These are phyloP conservation scores for Spea bombifrons DNA, from an alignment of 2,113 vertebrate species.

Conservation along the genomic window DNA sequence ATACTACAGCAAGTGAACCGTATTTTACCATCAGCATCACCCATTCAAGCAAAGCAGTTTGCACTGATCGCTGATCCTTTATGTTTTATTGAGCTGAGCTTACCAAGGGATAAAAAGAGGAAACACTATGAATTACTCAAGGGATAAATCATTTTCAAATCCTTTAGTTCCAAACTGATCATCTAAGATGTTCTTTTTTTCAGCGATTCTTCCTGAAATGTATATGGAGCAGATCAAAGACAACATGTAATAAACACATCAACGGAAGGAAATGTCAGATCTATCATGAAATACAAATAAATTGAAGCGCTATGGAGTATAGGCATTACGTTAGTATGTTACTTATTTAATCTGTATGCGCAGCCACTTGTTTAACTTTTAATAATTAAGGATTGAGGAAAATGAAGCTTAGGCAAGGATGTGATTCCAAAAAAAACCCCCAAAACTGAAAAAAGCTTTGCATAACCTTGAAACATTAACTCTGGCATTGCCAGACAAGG, in stretches of 20 bases:
- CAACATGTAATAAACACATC: constrained; percentile 17
- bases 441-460: too few relatives aligned
- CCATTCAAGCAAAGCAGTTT: constrained; percentile 37
- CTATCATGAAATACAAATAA: constrained; percentile 1
- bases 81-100: constrained; percentile 49
- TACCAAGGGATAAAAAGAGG: constrained; percentile 45
- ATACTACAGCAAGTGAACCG: constrained; percentile 56
- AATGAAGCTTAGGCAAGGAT: too few relatives aligned
- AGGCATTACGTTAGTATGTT: too few relatives aligned
- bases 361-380: too few relatives aligned
- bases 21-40: constrained; percentile 50
- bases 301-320: not conserved
- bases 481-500: too few relatives aligned
- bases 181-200: constrained; percentile 44
- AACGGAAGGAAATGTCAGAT: constrained; percentile 29
- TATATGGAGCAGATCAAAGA: constrained; percentile 15
- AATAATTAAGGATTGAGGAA: too few relatives aligned
- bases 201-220: constrained; percentile 31
- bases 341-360: too few relatives aligned
- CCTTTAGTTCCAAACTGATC: constrained; percentile 27
- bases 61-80: constrained; percentile 56
- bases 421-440: too few relatives aligned
- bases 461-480: too few relatives aligned
- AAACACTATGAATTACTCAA: constrained; percentile 46
- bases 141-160: constrained; percentile 37